Base-by-base conservation (phyloP, 2,888 invertebrate genomes). In the Toxonevra muliebris region DNA sequence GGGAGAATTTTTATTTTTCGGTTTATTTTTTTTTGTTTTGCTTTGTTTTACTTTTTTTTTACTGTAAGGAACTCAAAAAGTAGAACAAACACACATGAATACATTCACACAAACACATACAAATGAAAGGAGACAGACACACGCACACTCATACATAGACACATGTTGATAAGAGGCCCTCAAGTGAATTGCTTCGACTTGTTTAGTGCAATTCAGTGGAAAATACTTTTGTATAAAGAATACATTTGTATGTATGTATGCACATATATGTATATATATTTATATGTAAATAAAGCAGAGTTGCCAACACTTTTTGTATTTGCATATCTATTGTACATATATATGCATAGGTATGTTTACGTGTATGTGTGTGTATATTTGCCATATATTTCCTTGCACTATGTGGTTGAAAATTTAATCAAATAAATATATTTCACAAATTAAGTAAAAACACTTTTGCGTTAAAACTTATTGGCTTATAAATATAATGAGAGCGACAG, bases 201-300 rank as follows among this genome's bases (percentile, higher is more conserved):
- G 54, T 67, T 67, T 41, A 52, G 58, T 58, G 67, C 53, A 41
- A 62, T 67, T 67, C 58, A 67, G 57, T 43, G 52, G 17, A 58
- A 48, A 48, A 48, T 48, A 11, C 15, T 48, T 48, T 48, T 48
- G 48, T 48, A 15, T 13, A 17, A 19, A 15, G 1, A n/a, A 7
- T 48, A 45, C 15, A 54, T 40, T 2, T 20, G 10, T 65, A 11
- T 41, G 12, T 20, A 42, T 61, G 19, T 57, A 50, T 42, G 43
- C 57, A 66, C 55, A 50, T 60, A 5, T 20, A 20, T 52, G 52
- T 52, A 41, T 48, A 42, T 30, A 7, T 30, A 30, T 30, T 30
- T 30, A 30, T 30, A 30, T 30, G 30, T 30, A 30, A 30, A 30
- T 30, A 30, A 30, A 30, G 30, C 30, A 30, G 30, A 30, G 30